Percentiles rank a stretch among this genome's conserved stretches.
phyloP scores from a whole-genome alignment of 2,888 invertebrate genomes.

The Tiliacea aurago region DNA sequence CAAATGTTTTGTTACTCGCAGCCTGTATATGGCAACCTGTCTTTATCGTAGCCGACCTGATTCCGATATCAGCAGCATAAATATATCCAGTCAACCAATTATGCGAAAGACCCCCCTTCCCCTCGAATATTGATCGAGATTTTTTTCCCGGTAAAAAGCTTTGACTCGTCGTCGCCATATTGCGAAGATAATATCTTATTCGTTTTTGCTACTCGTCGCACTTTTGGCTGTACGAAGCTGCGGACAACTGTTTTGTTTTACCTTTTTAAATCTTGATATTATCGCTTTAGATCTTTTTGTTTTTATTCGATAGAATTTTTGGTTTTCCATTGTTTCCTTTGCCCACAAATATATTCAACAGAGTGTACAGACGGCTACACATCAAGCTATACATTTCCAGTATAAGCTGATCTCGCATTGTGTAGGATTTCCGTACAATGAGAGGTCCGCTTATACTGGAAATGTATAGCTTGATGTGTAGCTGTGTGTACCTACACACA shows the following conservation, averaged over 20 bases:
- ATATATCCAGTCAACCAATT: conserved; percentile 83
- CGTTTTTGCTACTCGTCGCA: conserved; percentile 74
- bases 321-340: conserved; percentile 24
- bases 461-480: too few relatives aligned
- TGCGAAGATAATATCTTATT: conserved; percentile 82
- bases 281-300: conserved; percentile 47
- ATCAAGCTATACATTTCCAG: too few relatives aligned
- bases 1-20: conserved; percentile 68
- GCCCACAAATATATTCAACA: background rate
- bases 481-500: background rate
- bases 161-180: conserved; percentile 80
- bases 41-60: conserved; percentile 64
- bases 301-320: conserved; percentile 41
- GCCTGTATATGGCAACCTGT: conserved; percentile 71
- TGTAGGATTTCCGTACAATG: too few relatives aligned
- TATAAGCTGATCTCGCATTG: too few relatives aligned
- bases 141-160: conserved; percentile 82
- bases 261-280: conserved; percentile 54
- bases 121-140: conserved; percentile 86
- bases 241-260: conserved; percentile 69
- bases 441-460: too few relatives aligned
- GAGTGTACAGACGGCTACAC: too few relatives aligned
- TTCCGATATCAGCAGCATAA: conserved; percentile 79
- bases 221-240: conserved; percentile 75
- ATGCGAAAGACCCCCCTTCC: conserved; percentile 75